Conservation (phyloP, 2,797 vertebrate genomes). For the Xiphophorus birchmanni region DNA sequence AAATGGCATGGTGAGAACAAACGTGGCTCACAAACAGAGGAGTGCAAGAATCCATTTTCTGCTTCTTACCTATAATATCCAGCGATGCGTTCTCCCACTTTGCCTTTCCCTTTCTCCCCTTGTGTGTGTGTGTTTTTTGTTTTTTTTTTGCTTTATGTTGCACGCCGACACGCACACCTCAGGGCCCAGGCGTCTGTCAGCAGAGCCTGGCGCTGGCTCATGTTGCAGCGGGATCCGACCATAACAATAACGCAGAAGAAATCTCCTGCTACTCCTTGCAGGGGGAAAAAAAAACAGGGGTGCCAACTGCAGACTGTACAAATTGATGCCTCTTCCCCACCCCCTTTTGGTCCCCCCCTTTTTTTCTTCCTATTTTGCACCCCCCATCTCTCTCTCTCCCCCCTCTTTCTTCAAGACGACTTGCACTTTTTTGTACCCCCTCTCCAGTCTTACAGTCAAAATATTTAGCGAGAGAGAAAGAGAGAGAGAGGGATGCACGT, state of each 20-base stretch:
- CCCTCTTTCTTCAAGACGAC: slow-evolving; percentile 80
- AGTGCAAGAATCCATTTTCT: slow-evolving; percentile 79
- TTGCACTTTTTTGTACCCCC: slow-evolving; percentile 74
- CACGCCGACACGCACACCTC: slow-evolving; percentile 77
- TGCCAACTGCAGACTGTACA: slow-evolving; percentile 84
- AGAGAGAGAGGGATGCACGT: slow-evolving; percentile 76
- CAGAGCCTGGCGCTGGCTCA: slow-evolving; percentile 73
- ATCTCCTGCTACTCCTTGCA: slow-evolving; percentile 75
- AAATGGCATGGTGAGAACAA: slow-evolving; percentile 62
- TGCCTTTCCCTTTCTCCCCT: slow-evolving; percentile 66
- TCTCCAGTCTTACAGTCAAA: slow-evolving; percentile 77
- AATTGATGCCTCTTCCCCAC: slow-evolving; percentile 83
- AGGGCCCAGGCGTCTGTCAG: slow-evolving; percentile 69
- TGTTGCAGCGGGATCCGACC: slow-evolving; percentile 71
- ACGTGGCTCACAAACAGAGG: slow-evolving; percentile 61
- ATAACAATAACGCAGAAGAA: slow-evolving; percentile 78
- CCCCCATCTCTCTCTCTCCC: slow-evolving; percentile 61
- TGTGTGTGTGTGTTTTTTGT: slow-evolving; percentile 21
- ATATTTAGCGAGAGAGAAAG: slow-evolving; percentile 73
- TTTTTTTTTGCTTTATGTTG: slow-evolving; percentile 72
- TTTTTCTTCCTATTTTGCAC: slow-evolving; percentile 32
- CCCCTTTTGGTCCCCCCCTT: slow-evolving; percentile 69
- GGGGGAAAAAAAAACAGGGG: slow-evolving; percentile 68
- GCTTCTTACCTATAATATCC: slow-evolving; percentile 84
- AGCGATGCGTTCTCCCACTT: slow-evolving; percentile 80